Percentiles rank a stretch among this genome's conserved stretches.
These are phyloP conservation scores for Stegostoma tigrinum DNA, from an alignment of 2,113 vertebrate genomes.

Conservation along the genomic window DNA sequence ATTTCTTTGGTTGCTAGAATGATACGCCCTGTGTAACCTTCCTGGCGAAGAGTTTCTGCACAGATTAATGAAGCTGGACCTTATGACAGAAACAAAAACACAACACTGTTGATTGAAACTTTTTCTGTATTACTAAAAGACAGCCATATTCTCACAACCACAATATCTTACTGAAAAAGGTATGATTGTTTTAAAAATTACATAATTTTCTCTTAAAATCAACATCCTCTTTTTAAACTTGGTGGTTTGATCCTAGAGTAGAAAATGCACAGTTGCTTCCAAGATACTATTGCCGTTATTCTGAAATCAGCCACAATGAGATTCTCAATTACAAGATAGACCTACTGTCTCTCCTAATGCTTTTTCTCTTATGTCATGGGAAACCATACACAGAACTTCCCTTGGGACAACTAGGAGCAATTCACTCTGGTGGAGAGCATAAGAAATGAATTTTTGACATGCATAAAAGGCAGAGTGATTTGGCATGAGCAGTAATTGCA, in stretches of 20 bases:
- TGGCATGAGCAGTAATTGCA: background rate
- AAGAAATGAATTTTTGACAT: background rate
- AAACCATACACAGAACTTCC: background rate
- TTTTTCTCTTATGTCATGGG: background rate
- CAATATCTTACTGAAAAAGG: background rate
- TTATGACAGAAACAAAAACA: constrained; percentile 42
- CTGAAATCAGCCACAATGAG: background rate
- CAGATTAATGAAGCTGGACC: constrained; percentile 74
- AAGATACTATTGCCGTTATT: background rate
- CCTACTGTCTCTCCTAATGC: background rate
- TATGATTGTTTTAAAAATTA: background rate
- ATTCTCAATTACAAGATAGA: background rate
- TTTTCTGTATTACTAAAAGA: background rate
- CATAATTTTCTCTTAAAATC: background rate
- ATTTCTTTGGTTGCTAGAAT: constrained; percentile 68
- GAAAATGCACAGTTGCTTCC: background rate
- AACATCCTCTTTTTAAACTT: background rate
- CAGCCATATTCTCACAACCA: background rate
- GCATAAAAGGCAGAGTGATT: background rate
- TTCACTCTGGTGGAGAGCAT: background rate
- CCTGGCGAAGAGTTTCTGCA: constrained; percentile 77
- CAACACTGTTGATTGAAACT: background rate
- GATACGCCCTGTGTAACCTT: constrained; percentile 67
- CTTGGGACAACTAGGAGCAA: background rate
- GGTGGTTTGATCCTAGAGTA: background rate